phyloP scores from a whole-genome alignment of 2,797 vertebrate genomes.

The Mallotus villosus region DNA sequence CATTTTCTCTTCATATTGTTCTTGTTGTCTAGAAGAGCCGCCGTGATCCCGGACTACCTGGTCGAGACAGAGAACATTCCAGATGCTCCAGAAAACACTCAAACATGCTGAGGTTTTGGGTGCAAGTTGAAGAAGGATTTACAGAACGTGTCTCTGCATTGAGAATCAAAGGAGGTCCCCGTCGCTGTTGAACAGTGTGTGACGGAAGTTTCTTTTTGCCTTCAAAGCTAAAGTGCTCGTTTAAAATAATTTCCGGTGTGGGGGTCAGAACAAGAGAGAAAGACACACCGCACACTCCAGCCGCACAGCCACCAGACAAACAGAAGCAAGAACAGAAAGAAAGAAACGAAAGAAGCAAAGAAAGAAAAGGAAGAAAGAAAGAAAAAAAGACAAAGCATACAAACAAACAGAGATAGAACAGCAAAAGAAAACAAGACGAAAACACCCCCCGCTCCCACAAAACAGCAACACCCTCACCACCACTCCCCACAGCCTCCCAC shows the following conservation, averaged over 20 bases:
- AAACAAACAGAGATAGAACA: no score
- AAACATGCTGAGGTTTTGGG: neutral
- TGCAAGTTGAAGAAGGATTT: neutral
- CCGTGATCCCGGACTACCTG: conserved; percentile 50
- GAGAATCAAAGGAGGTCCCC: conserved; percentile 25
- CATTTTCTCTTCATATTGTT: conserved; percentile 61
- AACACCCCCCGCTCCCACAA: no score
- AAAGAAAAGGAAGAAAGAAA: no score
- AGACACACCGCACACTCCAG: no score
- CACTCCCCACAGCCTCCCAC: no score
- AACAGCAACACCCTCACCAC: no score
- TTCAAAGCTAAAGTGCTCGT: conserved; percentile 54
- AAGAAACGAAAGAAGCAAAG: no score
- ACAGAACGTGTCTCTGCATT: neutral
- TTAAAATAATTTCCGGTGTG: conserved; percentile 51
- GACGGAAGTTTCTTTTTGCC: conserved; percentile 45
- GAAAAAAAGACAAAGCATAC: no score
- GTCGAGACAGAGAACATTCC: conserved; percentile 41
- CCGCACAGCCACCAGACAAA: no score
- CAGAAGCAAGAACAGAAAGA: no score
- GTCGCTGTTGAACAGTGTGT: conserved; percentile 47
- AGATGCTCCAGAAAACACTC: conserved; percentile 27
- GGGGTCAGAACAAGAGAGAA: no score
- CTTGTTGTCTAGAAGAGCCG: conserved; percentile 58
- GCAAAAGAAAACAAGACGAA: no score